Conservation (phyloP, 2,113 vertebrate genomes). For the Todiramphus saurophagus region DNA sequence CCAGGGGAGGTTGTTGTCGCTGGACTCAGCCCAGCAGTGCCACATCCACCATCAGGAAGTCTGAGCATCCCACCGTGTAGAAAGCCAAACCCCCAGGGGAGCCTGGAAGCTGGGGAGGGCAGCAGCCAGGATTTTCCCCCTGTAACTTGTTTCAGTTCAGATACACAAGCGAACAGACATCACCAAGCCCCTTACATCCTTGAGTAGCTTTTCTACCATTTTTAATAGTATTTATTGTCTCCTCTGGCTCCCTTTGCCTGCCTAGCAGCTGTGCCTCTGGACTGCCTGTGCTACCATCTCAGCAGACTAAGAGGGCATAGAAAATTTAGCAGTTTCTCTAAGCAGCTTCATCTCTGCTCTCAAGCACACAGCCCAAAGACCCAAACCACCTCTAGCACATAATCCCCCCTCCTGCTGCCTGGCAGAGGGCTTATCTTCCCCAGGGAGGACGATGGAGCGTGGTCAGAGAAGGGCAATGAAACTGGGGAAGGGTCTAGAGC, state of each 20-base stretch:
- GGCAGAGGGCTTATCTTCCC: neutral
- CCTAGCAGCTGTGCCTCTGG: neutral
- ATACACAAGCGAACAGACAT: neutral
- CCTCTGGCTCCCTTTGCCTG: neutral
- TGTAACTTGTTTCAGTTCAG: neutral
- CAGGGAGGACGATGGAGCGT: neutral
- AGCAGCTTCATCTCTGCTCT: neutral
- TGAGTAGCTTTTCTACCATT: neutral
- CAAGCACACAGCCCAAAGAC: neutral
- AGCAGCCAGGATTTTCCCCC: neutral
- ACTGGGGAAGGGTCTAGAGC: neutral
- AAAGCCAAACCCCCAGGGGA: neutral
- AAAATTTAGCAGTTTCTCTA: accelerated
- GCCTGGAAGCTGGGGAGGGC: accelerated
- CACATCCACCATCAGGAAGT: neutral
- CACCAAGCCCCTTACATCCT: neutral
- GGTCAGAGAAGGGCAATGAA: neutral
- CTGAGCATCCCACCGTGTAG: neutral
- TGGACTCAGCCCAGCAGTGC: neutral
- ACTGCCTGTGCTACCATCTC: neutral
- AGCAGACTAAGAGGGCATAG: neutral
- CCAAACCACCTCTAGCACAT: neutral
- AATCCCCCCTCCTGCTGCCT: neutral
- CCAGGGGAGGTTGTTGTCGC: accelerated
- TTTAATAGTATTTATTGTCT: neutral